Percentiles rank a stretch among this genome's conserved stretches.
phyloP scores from a whole-genome alignment of 2,888 invertebrate genomes.

The Pelosia muscerda region DNA sequence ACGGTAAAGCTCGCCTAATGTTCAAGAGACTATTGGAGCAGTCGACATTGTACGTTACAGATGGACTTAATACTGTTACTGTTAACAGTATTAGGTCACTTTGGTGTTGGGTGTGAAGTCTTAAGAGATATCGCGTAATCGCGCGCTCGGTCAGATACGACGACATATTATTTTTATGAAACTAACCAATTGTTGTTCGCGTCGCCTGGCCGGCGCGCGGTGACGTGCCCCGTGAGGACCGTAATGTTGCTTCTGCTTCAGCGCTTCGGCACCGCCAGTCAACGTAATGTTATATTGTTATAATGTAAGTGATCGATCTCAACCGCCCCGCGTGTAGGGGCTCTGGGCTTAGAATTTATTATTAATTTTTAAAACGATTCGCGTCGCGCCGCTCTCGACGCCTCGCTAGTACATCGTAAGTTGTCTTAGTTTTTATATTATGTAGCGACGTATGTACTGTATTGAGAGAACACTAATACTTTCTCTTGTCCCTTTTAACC shows the following conservation, averaged over 20 bases:
- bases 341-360: constrained; percentile 78
- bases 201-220: constrained; percentile 42
- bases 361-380: constrained; percentile 68
- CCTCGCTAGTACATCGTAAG: constrained; percentile 73
- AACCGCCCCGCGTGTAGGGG: constrained; percentile 74
- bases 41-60: constrained; percentile 28
- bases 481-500: constrained; percentile 87
- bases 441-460: constrained; percentile 71
- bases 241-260: no score
- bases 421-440: constrained; percentile 81
- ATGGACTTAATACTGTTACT: neutral
- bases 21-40: constrained; percentile 25
- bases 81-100: constrained; percentile 5
- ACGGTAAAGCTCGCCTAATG: constrained; percentile 47
- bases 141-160: constrained; percentile 50
- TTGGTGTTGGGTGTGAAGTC: constrained; percentile 31
- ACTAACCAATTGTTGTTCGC: constrained; percentile 53
- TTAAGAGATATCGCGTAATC: constrained; percentile 33
- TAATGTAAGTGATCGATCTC: constrained; percentile 83
- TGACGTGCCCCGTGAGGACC: no score
- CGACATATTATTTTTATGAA: constrained; percentile 72
- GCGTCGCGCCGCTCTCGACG: constrained; percentile 53
- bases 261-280: constrained; percentile 79
- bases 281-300: constrained; percentile 70
- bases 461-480: constrained; percentile 85